These are phyloP conservation scores for Myanophis thanlyinensis DNA, from an alignment of 2,113 vertebrate genomes.

Conservation along the genomic window DNA sequence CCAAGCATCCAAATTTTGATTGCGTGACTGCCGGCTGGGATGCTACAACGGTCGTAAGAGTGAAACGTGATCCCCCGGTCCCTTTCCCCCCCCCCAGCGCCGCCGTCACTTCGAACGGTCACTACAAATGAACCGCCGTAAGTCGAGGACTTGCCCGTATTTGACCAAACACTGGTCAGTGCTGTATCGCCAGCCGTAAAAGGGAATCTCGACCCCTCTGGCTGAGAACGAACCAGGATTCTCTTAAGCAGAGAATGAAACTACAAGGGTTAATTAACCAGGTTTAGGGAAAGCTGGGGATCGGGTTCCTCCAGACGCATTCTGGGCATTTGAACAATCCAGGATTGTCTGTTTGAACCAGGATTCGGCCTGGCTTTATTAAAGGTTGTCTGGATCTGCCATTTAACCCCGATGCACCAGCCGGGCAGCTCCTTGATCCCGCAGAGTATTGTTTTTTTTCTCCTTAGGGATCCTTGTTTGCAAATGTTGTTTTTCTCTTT, in stretches of 20 bases:
- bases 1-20: background rate
- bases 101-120: too few species aligned
- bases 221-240: too few species aligned
- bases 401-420: background rate
- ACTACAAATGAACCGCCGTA: too few species aligned
- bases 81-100: too few species aligned
- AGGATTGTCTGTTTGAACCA: background rate
- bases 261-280: too few species aligned
- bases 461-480: background rate
- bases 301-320: background rate
- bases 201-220: too few species aligned
- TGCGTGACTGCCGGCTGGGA: too few species aligned
- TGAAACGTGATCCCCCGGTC: too few species aligned
- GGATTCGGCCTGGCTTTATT: background rate
- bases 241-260: too few species aligned
- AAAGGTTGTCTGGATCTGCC: background rate
- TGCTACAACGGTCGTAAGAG: too few species aligned
- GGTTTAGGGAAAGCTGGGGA: background rate
- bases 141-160: background rate
- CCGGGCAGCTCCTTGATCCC: too few species aligned
- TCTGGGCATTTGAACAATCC: background rate
- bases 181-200: background rate
- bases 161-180: background rate
- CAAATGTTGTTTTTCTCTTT: background rate
- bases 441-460: rapidly evolving